These are phyloP conservation scores for Odontocolon sp. DNA, from an alignment of 2,888 invertebrate genomes.

Conservation along the genomic window DNA sequence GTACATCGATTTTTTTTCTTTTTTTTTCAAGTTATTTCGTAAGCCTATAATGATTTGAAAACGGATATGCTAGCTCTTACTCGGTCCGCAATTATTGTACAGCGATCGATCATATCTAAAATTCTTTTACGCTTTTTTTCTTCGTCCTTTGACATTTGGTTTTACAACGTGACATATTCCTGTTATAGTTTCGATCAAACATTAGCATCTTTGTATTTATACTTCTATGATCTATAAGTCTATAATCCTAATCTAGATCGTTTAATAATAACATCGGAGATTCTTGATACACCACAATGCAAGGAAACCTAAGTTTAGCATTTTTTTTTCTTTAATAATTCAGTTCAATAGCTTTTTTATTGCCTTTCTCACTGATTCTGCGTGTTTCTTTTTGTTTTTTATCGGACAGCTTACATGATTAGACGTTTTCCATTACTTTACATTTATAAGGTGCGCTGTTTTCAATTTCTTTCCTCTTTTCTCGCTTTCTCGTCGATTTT, in stretches of 20 bases:
- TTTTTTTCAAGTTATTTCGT: conserved; percentile 9
- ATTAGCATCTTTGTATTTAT: conserved; percentile 58
- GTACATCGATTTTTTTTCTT: conserved; percentile 25
- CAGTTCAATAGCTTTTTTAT: conserved; percentile 72
- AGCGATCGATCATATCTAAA: conserved; percentile 66
- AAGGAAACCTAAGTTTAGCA: conserved; percentile 73
- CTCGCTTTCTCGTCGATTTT: not conserved
- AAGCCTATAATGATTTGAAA: conserved; percentile 64
- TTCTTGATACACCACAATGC: conserved; percentile 72
- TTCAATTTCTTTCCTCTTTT: conserved; percentile 38
- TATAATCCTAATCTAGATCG: conserved; percentile 69
- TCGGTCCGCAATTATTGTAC: conserved; percentile 72
- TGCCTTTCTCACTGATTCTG: conserved; percentile 75
- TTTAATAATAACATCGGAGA: conserved; percentile 68
- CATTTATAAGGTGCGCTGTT: conserved; percentile 54
- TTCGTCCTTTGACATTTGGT: conserved; percentile 33
- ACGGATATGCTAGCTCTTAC: conserved; percentile 72
- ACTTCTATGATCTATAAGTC: conserved; percentile 67
- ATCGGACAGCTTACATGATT: conserved; percentile 67
- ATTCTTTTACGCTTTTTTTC: not conserved
- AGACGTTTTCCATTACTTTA: conserved; percentile 47
- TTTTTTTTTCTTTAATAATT: conserved; percentile 59
- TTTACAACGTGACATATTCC: conserved; percentile 34
- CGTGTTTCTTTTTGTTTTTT: conserved; percentile 59
- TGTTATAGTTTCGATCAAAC: conserved; percentile 55